Percentiles rank a stretch among this genome's conserved stretches.
These are phyloP conservation scores for Abramis brama DNA, from an alignment of 2,113 vertebrate species.

Conservation along the genomic window DNA sequence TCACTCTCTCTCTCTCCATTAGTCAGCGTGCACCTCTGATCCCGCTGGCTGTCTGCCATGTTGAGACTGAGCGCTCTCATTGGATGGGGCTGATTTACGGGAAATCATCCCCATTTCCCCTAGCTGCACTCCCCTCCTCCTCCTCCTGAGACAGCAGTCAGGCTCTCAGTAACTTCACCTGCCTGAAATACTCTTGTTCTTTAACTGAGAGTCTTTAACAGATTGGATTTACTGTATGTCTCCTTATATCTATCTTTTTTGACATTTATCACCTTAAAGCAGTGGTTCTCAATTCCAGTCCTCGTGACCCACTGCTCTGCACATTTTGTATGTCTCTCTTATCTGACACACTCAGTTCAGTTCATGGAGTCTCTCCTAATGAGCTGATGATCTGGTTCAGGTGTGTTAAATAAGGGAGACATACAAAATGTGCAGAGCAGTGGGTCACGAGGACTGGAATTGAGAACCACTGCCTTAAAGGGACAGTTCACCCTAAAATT, in stretches of 20 bases:
- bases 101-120: constrained; percentile 77
- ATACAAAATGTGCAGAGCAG: too few relatives aligned
- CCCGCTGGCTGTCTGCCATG: constrained; percentile 64
- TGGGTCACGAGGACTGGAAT: too few relatives aligned
- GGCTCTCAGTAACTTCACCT: constrained; percentile 34
- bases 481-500: background rate
- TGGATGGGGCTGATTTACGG: constrained; percentile 72
- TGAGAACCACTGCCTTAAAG: too few relatives aligned
- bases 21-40: constrained; percentile 34
- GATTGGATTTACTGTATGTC: background rate
- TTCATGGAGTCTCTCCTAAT: too few relatives aligned
- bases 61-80: constrained; percentile 53
- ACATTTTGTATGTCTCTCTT: too few relatives aligned
- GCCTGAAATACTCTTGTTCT: background rate
- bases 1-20: constrained; percentile 38
- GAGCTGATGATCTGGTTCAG: too few relatives aligned
- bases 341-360: too few relatives aligned
- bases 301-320: too few relatives aligned
- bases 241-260: background rate
- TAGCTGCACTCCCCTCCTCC: constrained; percentile 57
- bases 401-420: too few relatives aligned
- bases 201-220: constrained; percentile 18
- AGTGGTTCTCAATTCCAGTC: too few relatives aligned
- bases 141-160: constrained; percentile 16
- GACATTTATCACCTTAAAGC: background rate